Evolutionary conservation across 2,888 invertebrate genomes (phyloP), one percentile per base, ranked within the genome.

Genomic region (Microctonus brassicae): DNA sequence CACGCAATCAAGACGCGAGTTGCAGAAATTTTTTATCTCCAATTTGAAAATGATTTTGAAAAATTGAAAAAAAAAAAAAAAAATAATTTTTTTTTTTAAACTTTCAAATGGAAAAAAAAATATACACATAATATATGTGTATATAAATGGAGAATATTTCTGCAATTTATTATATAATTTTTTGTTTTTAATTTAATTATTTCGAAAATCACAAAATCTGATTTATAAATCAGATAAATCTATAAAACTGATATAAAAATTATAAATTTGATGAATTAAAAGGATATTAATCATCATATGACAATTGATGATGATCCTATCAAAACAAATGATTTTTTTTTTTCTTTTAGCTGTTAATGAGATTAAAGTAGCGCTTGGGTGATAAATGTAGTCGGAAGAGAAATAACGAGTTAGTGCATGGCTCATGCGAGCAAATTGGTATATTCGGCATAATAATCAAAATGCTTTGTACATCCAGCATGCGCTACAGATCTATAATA

Each of bases 391-490:
- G 61, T 71, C 61, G 39, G 55, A 81, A 76, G 61, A 82, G 74
- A 73, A 70, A 77, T 60, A 63, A 73, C 65, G 77, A 77, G 83
- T 87, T 86, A 86, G 83, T 84, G 84, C 83, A 79, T 83, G 81
- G 79, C 80, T 82, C 86, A 86, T 87, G 87, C 86, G 78, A 86
- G 81, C 83, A 76, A 81, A 75, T 69, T 55, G 26, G 17, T 67
- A 65, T 57, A 61, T 33, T 53, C 55, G 67, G 53, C 81, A 79
- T 80, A 79, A 75, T 79, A 80, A 78, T 79, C 73, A 79, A 77
- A 82, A 81, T 78, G 81, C 79, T 80, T 80, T 83, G 86, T 5
- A 86, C 87, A 82, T 81, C 80, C 80, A 81, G 81, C 87, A 84
- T 86, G 86, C 87, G 79, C 82, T 83, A 84, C 79, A 75, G 79